Conservation (phyloP, 2,797 vertebrate species). For the Epinephelus coioides region DNA sequence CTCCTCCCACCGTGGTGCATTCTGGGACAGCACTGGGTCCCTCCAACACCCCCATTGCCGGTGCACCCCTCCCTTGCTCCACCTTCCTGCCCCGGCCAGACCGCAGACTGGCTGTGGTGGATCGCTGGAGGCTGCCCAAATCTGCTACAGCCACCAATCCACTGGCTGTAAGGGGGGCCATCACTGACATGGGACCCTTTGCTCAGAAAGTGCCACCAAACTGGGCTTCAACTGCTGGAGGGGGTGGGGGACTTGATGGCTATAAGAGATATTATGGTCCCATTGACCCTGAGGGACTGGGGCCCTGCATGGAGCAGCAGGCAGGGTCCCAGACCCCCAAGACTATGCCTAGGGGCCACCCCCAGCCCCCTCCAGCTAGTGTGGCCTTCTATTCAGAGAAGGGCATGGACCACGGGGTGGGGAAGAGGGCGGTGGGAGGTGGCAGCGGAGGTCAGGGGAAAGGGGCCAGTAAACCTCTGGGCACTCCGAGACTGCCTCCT, state of each 20-base stretch:
- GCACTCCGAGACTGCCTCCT: conserved; percentile 85
- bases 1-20: conserved; percentile 86
- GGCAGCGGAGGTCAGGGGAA: conserved; percentile 89
- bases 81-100: conserved; percentile 91
- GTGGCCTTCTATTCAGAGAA: conserved; percentile 89
- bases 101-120: conserved; percentile 89
- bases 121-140: conserved; percentile 91
- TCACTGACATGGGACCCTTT: conserved; percentile 86
- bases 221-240: conserved; percentile 84
- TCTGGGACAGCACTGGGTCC: conserved; percentile 86
- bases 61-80: conserved; percentile 89
- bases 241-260: conserved; percentile 89
- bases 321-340: conserved; percentile 90
- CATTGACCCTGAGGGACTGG: conserved; percentile 94
- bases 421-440: conserved; percentile 88
- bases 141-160: conserved; percentile 82
- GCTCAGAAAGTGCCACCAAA: conserved; percentile 85
- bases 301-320: conserved; percentile 89
- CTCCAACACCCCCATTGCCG: conserved; percentile 86
- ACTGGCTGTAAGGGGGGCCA: conserved; percentile 78
- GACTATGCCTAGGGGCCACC: conserved; percentile 86
- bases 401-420: conserved; percentile 87
- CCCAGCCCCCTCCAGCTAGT: conserved; percentile 85
- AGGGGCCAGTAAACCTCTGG: conserved; percentile 87
- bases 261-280: conserved; percentile 96